Percentiles rank a stretch among this genome's conserved stretches.
These are phyloP conservation scores for Leptopilina drosophilae DNA, from an alignment of 2,888 invertebrate species.

Conservation along the genomic window DNA sequence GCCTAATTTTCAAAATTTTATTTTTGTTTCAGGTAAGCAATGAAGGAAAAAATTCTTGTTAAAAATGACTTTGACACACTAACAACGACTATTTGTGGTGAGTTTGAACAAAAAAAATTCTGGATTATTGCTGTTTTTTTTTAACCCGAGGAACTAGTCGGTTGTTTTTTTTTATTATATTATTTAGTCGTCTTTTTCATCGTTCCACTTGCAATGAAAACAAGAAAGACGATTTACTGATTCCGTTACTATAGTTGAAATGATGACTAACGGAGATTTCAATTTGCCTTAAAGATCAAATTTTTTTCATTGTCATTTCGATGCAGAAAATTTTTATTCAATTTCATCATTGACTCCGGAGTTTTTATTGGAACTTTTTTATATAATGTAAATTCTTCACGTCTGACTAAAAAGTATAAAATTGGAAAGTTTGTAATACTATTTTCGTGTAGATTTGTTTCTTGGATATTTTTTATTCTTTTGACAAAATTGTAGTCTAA, in stretches of 20 bases:
- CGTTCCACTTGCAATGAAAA: conserved; percentile 30
- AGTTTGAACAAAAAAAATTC: neutral
- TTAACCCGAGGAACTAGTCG: neutral
- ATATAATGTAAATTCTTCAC: neutral
- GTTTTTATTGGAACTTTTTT: neutral
- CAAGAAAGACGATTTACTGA: conserved; percentile 37
- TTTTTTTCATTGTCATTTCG: neutral
- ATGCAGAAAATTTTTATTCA: neutral
- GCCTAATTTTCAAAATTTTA: conserved; percentile 37
- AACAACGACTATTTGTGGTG: neutral
- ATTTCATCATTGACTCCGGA: neutral
- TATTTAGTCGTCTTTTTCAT: neutral
- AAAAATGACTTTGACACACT: neutral
- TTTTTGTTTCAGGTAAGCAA: conserved; percentile 56
- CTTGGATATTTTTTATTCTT: no score
- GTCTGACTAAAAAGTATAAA: neutral
- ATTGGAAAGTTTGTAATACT: neutral
- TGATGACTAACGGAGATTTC: conserved; percentile 2
- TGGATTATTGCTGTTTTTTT: neutral
- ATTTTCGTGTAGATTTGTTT: no score
- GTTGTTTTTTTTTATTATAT: conserved; percentile 8
- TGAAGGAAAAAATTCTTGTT: conserved; percentile 18
- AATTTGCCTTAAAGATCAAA: neutral
- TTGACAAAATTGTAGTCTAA: no score
- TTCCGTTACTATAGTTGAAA: conserved; percentile 32